These are phyloP conservation scores for Oryctes rhinoceros DNA, from an alignment of 1,140 invertebrate genomes.

Conservation along the genomic window DNA sequence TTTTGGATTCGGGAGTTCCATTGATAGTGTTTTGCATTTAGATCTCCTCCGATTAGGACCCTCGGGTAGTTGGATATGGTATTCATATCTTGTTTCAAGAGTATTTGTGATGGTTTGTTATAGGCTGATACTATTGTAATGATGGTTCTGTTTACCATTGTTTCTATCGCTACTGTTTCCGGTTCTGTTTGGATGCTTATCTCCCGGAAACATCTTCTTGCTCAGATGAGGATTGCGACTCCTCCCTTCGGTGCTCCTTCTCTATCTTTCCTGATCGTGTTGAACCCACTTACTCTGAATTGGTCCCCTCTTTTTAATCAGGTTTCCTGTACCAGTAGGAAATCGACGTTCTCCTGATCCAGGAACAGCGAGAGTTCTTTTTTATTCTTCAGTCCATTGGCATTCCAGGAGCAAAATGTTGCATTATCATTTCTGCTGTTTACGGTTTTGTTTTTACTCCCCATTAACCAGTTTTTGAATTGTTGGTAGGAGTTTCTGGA, in stretches of 20 bases:
- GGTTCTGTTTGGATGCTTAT: background rate
- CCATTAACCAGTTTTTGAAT: too few species aligned
- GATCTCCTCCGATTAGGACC: background rate
- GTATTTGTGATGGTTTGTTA: background rate
- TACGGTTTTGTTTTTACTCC: too few species aligned
- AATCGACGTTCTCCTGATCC: background rate
- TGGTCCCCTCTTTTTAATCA: background rate
- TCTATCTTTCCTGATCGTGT: background rate
- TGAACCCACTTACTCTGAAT: background rate
- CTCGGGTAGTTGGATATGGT: background rate
- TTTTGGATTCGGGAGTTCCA: constrained; percentile 11
- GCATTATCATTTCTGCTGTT: too few species aligned
- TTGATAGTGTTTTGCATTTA: constrained; percentile 6
- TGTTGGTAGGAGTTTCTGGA: too few species aligned
- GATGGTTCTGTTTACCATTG: background rate
- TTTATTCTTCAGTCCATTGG: background rate
- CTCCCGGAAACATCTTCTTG: background rate
- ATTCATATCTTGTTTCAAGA: background rate
- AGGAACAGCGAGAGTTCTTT: constrained; percentile 19
- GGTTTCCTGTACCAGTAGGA: constrained; percentile 1
- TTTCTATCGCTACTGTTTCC: background rate
- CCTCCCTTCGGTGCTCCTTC: background rate
- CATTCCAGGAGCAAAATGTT: too few species aligned
- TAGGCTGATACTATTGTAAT: background rate
- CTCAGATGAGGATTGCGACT: constrained; percentile 3